Evolutionary conservation across 2,113 vertebrate species (phyloP).

Genomic region (Pelodiscus sinensis): DNA sequence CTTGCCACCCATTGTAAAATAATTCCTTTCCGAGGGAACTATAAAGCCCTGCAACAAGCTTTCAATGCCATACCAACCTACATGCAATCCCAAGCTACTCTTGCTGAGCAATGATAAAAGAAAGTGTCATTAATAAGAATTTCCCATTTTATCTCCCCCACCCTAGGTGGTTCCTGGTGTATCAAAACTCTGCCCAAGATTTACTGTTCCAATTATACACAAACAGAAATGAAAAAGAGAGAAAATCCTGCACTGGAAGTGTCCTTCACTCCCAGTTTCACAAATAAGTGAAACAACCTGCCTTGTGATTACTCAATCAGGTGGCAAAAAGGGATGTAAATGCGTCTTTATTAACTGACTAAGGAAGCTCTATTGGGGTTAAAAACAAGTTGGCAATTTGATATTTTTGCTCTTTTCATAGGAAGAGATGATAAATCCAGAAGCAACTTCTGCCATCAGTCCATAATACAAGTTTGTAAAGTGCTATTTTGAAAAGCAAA

Average conservation of each 20-base stretch:
- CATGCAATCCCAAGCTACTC: background rate
- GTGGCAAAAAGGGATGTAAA: slow-evolving; percentile 16
- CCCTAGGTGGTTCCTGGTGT: background rate
- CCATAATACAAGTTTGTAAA: background rate
- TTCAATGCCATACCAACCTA: fast-evolving
- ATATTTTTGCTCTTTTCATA: slow-evolving; percentile 7
- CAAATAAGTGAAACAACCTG: background rate
- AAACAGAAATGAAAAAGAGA: background rate
- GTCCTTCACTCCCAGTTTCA: slow-evolving; percentile 6
- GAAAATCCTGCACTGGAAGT: background rate
- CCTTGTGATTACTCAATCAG: slow-evolving; percentile 16
- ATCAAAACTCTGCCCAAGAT: background rate
- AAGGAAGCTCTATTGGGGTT: slow-evolving; percentile 8
- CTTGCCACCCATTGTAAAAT: background rate
- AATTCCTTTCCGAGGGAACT: background rate
- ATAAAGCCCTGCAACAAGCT: fast-evolving
- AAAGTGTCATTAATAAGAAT: background rate
- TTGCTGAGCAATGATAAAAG: background rate
- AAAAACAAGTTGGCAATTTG: background rate
- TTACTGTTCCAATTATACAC: background rate
- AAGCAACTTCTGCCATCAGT: background rate
- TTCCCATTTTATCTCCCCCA: background rate
- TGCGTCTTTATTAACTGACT: background rate
- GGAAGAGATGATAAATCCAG: background rate
- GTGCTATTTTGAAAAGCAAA: background rate